Evolutionary conservation across 2,888 invertebrate species (phyloP), one percentile per base, ranked within the genome.

Genomic region (Mythimna albipuncta): DNA sequence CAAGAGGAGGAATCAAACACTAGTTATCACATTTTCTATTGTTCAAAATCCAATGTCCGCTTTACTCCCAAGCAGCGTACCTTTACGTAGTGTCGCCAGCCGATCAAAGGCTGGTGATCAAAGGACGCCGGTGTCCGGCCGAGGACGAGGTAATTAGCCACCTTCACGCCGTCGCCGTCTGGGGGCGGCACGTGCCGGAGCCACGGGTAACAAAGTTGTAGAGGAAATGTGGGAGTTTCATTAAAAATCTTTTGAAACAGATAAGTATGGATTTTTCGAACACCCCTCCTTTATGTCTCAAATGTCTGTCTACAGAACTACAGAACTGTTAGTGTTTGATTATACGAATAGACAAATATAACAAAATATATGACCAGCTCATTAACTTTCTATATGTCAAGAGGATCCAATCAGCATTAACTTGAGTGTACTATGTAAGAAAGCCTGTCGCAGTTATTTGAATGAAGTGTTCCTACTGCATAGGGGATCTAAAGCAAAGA

Each of bases 91-190:
- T 85, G 89, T 86, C 86, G 87, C 83, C 84, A 87, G 85, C 90
- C 93, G 93, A 94, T 94, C 95, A 94, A 93, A 94, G 94, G 89
- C 86, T 73, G 84, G 85, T 92, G 91, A 93, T 94, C 95, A 95
- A 95, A 94, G 94, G 94, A 88, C 85, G 89, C 85, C 88, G 89
- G 89, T 91, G 94, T 92, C 94, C 94, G 84, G 84, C 77, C 55
- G 82, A 86, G 83, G 85, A 87, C 84, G 85, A 84, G 85, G 91
- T 95, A 95, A 95, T 95, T 95, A 95, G 92, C 87, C 89, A 91
- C 91, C 90, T 91, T 87, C 87, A 84, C 73, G 59, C 68, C 74
- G 66, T 59, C 83, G 66, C 65, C 84, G 77, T 83, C 85, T 80
- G 78, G 82, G 82, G 79, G 72, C 54, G 81, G 86, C 86, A 85